Conservation (phyloP, 2,888 invertebrate genomes). For the Agrotis puta region DNA sequence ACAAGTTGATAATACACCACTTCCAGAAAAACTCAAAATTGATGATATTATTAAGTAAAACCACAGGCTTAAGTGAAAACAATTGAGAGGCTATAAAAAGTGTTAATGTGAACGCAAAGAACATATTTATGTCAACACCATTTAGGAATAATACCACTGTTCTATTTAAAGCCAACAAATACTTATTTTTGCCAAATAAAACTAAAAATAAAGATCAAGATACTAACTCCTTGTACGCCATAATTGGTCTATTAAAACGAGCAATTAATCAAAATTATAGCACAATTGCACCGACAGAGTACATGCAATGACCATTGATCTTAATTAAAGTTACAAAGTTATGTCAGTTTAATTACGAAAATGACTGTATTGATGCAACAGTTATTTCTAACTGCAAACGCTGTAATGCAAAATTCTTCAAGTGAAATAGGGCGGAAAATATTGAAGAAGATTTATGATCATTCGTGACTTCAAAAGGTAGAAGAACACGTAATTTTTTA, state of each 20-base stretch:
- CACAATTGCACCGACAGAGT: constrained; percentile 47
- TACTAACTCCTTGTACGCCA: constrained; percentile 53
- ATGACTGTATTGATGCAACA: constrained; percentile 41
- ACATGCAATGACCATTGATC: constrained; percentile 58
- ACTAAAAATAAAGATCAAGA: constrained; percentile 34
- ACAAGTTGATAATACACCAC: neutral
- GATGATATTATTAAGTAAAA: neutral
- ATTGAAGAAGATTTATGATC: neutral
- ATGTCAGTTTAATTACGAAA: constrained; percentile 50
- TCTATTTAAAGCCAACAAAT: constrained; percentile 24
- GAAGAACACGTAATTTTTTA: neutral
- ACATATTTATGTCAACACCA: neutral
- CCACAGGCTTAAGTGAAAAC: too few species aligned
- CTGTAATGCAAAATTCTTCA: constrained; percentile 1
- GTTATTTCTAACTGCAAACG: constrained; percentile 13
- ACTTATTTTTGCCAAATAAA: constrained; percentile 24
- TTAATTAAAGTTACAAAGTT: constrained; percentile 55
- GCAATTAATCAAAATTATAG: constrained; percentile 78
- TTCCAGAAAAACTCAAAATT: neutral
- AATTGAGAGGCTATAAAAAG: neutral
- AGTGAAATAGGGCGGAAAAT: constrained; percentile 24
- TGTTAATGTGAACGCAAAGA: neutral
- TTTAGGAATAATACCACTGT: neutral
- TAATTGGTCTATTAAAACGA: constrained; percentile 78
- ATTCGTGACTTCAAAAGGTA: neutral